These are phyloP conservation scores for Amblyornis subalaris DNA, from an alignment of 2,113 vertebrate genomes.

Conservation along the genomic window DNA sequence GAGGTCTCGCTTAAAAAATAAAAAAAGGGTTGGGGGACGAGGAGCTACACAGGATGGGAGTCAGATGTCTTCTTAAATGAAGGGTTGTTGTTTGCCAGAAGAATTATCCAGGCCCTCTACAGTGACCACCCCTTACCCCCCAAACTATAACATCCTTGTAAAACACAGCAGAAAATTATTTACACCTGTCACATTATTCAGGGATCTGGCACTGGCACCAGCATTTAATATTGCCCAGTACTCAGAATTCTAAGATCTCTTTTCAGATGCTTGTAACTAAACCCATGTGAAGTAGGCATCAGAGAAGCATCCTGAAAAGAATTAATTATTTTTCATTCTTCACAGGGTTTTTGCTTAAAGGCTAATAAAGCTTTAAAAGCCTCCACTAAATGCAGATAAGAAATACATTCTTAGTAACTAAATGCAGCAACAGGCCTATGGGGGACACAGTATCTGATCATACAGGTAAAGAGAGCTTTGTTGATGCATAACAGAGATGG, in stretches of 20 bases:
- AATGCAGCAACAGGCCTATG: background rate
- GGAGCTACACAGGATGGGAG: background rate
- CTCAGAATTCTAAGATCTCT: background rate
- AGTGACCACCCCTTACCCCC: accelerated
- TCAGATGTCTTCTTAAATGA: background rate
- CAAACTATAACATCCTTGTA: background rate
- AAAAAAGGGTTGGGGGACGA: accelerated
- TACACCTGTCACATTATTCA: background rate
- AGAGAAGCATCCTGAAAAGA: background rate
- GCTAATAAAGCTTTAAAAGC: background rate
- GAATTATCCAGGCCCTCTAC: background rate
- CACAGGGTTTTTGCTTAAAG: background rate
- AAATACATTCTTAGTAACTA: background rate
- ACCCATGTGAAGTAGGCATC: background rate
- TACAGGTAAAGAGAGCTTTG: background rate
- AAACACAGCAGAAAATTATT: background rate
- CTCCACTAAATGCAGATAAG: background rate
- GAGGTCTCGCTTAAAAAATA: background rate
- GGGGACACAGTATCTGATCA: background rate
- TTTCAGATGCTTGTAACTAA: background rate
- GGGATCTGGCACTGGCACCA: background rate
- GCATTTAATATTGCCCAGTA: background rate
- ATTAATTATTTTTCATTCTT: background rate
- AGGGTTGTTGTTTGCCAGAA: background rate
- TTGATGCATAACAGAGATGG: background rate